These are phyloP conservation scores for Strix uralensis DNA, from an alignment of 2,113 vertebrate species.

Conservation along the genomic window DNA sequence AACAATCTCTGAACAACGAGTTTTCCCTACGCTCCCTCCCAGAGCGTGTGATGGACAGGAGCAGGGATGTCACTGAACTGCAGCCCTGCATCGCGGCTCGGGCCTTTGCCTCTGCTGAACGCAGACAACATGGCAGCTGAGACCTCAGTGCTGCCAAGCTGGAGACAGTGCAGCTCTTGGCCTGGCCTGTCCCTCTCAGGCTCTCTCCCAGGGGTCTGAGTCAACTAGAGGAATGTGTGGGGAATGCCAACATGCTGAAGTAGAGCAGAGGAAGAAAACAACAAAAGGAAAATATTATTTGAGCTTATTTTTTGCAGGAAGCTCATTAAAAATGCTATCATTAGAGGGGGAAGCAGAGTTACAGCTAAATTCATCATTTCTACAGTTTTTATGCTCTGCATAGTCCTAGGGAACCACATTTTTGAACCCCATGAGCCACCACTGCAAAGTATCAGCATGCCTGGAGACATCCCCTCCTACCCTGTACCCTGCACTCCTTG, in stretches of 20 bases:
- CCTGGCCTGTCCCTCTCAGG: neutral
- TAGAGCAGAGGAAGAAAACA: neutral
- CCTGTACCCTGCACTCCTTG: accelerated
- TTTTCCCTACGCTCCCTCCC: accelerated
- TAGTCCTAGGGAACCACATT: neutral
- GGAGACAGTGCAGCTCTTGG: accelerated
- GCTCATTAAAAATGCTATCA: neutral
- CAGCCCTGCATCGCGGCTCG: accelerated
- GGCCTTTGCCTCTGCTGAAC: neutral
- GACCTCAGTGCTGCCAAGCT: neutral
- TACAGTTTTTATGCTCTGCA: neutral
- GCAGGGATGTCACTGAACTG: accelerated
- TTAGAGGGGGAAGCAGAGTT: neutral
- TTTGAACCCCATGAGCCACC: neutral
- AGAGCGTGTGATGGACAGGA: neutral
- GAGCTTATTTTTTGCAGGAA: neutral
- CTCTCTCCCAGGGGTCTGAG: neutral
- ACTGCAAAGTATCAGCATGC: neutral
- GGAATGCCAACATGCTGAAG: neutral
- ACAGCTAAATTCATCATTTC: neutral
- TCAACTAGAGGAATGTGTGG: constrained; percentile 18
- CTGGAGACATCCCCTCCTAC: neutral
- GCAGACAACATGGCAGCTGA: accelerated
- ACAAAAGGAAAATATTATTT: neutral
- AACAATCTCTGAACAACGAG: accelerated